Conservation (phyloP, 2,113 vertebrate species). For the Camelus bactrianus region DNA sequence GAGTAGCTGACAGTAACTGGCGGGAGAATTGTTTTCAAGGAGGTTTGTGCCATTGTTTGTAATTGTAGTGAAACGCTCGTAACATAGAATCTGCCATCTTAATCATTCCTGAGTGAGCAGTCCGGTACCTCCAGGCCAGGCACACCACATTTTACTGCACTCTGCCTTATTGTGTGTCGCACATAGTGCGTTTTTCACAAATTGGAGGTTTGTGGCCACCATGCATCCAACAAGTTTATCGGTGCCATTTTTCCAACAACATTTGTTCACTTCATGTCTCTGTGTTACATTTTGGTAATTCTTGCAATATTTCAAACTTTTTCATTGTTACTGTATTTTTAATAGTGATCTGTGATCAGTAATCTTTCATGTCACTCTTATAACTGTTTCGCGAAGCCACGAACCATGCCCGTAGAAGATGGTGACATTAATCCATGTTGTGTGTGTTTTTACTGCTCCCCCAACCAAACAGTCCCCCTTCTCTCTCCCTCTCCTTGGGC, state of each 20-base stretch:
- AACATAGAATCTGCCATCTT: background rate
- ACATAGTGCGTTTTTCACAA: background rate
- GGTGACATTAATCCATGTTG: background rate
- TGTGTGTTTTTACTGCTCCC: background rate
- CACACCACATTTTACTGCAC: background rate
- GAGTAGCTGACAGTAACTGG: background rate
- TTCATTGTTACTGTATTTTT: background rate
- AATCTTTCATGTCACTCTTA: no score
- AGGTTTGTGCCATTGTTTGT: background rate
- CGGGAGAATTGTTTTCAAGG: background rate
- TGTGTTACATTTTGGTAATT: background rate
- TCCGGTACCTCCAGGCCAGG: background rate
- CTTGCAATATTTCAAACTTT: background rate
- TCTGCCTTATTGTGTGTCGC: background rate
- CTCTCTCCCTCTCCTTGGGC: background rate
- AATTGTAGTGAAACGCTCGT: background rate
- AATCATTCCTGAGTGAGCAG: background rate
- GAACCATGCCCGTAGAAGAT: background rate
- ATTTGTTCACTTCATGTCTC: background rate
- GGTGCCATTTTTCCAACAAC: background rate
- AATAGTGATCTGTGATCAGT: no score
- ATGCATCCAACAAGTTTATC: background rate
- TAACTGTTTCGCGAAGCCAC: background rate
- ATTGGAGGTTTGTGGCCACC: background rate
- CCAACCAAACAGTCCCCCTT: accelerated